Percentiles rank a stretch among this genome's conserved stretches.
Evolutionary conservation across 2,797 vertebrate species (phyloP).

Genomic region (Synanceia verrucosa): DNA sequence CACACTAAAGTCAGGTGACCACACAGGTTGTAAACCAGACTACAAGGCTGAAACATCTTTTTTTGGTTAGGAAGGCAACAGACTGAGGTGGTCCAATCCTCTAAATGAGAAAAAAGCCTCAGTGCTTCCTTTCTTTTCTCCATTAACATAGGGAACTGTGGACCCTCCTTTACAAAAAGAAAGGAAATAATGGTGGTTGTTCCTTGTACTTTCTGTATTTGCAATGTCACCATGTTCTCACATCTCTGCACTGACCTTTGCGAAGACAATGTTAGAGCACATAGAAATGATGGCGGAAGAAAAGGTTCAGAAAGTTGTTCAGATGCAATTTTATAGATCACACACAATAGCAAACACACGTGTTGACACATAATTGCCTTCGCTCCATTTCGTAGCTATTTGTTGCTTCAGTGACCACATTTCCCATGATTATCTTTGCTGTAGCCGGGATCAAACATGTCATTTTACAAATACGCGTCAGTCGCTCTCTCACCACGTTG

Average conservation of each 20-base stretch:
- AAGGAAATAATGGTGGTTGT: background rate
- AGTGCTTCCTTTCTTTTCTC: background rate
- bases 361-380: conserved; percentile 1
- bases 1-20: background rate
- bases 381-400: conserved; percentile 1
- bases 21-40: background rate
- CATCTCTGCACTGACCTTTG: background rate
- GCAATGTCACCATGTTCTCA: too few relatives aligned
- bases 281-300: background rate
- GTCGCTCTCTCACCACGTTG: background rate
- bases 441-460: conserved; percentile 12
- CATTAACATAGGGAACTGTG: rapidly evolving
- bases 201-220: background rate
- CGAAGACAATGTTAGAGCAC: background rate
- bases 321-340: background rate
- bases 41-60: background rate
- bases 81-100: background rate
- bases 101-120: background rate
- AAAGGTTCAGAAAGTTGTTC: background rate
- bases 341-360: background rate
- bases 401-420: conserved; percentile 9
- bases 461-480: background rate
- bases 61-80: background rate
- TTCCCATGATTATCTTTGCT: conserved; percentile 2
- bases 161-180: background rate